These are phyloP conservation scores for Carlito syrichta DNA, from an alignment of 2,113 vertebrate genomes.

Conservation along the genomic window DNA sequence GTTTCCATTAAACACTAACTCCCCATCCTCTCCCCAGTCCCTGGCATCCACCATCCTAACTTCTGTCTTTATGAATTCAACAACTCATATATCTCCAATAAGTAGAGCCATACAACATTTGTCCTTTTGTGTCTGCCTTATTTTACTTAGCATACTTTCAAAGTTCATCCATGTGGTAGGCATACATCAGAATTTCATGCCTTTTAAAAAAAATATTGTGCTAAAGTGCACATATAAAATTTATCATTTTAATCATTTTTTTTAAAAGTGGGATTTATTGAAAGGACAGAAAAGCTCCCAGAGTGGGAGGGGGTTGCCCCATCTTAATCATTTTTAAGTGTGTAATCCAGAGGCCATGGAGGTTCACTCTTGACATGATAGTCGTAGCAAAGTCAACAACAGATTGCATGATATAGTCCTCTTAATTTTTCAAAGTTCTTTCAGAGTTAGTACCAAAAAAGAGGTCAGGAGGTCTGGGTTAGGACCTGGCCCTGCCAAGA, in stretches of 20 bases:
- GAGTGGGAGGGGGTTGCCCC: no score
- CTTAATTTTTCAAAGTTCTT: background rate
- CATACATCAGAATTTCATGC: background rate
- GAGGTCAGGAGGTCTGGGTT: background rate
- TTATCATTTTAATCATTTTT: no score
- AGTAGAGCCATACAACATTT: rapidly evolving
- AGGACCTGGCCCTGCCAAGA: background rate
- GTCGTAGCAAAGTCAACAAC: rapidly evolving
- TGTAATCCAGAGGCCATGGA: background rate
- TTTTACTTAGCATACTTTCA: background rate
- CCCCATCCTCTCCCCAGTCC: background rate
- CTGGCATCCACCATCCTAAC: background rate
- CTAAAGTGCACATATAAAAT: background rate
- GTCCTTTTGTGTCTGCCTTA: background rate
- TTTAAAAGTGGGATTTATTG: no score
- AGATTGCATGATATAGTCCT: rapidly evolving
- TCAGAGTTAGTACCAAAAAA: background rate
- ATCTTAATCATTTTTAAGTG: background rate
- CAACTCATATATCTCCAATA: background rate
- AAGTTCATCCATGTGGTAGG: background rate
- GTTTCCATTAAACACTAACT: background rate
- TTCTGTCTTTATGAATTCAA: background rate
- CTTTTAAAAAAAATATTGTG: background rate
- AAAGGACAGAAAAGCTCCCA: no score
- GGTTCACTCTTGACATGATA: background rate